These are phyloP conservation scores for Bombus consobrinus DNA, from an alignment of 1,140 invertebrate genomes.

Conservation along the genomic window DNA sequence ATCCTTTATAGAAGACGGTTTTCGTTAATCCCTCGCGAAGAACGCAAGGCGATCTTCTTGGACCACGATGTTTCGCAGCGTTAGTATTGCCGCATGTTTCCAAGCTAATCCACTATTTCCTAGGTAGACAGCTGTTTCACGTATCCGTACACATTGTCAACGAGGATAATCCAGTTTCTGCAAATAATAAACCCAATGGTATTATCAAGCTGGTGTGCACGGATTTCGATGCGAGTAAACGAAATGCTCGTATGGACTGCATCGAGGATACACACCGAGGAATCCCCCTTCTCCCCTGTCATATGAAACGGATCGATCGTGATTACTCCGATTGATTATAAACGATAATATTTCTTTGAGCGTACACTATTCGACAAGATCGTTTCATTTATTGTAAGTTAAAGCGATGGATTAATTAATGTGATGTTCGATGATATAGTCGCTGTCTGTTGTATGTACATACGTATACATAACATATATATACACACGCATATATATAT, in stretches of 20 bases:
- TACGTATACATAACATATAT: conserved; percentile 28
- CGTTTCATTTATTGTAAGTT: conserved; percentile 25
- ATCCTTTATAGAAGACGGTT: background rate
- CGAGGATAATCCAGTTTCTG: conserved; percentile 50
- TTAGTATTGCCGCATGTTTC: conserved; percentile 40
- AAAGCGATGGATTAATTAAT: conserved; percentile 35
- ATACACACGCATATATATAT: background rate
- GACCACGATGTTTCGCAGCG: conserved; percentile 36
- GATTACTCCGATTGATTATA: conserved; percentile 18
- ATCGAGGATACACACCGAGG: background rate
- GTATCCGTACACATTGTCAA: conserved; percentile 44
- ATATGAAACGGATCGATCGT: background rate
- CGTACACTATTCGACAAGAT: background rate
- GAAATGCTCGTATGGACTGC: background rate
- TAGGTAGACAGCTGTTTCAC: conserved; percentile 43
- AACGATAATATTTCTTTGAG: conserved; percentile 38
- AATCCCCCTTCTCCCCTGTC: background rate
- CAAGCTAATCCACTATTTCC: conserved; percentile 37
- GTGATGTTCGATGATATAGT: conserved; percentile 49
- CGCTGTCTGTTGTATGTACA: conserved; percentile 48
- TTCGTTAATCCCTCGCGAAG: background rate
- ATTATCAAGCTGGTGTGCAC: background rate
- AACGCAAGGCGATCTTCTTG: conserved; percentile 8
- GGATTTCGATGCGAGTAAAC: conserved; percentile 5
- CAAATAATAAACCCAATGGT: conserved; percentile 39